These are phyloP conservation scores for Chloroceryle amazona DNA, from an alignment of 2,797 vertebrate species.

Conservation along the genomic window DNA sequence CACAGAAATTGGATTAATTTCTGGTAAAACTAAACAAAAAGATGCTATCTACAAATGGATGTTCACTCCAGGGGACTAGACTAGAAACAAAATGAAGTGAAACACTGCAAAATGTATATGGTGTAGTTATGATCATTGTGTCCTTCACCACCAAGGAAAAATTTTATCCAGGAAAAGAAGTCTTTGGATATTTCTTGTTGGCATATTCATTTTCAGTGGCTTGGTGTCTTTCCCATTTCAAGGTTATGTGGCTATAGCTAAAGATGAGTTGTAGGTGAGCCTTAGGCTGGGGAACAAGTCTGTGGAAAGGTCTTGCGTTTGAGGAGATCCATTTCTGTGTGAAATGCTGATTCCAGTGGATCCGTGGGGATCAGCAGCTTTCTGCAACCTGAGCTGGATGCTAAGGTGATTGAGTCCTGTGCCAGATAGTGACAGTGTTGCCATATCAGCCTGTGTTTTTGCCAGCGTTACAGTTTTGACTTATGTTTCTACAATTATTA, in stretches of 20 bases:
- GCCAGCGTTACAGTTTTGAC: neutral
- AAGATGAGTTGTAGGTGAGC: neutral
- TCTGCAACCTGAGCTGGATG: neutral
- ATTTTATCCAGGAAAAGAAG: neutral
- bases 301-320: neutral
- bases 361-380: neutral
- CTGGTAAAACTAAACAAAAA: neutral
- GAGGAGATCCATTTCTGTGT: neutral
- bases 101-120: neutral
- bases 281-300: neutral
- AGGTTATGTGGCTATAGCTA: neutral
- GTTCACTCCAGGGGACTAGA: neutral
- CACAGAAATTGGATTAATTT: neutral
- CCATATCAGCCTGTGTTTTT: neutral
- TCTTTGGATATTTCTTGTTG: neutral
- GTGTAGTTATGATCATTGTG: neutral
- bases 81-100: neutral
- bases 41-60: neutral
- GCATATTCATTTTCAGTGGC: neutral
- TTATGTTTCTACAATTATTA: slow-evolving; percentile 29
- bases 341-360: neutral
- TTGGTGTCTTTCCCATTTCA: neutral
- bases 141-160: neutral
- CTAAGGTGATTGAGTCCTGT: neutral
- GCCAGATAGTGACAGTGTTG: fast-evolving